These are phyloP conservation scores for Drosophila baimaii DNA, from an alignment of 1,140 invertebrate genomes.

Conservation along the genomic window DNA sequence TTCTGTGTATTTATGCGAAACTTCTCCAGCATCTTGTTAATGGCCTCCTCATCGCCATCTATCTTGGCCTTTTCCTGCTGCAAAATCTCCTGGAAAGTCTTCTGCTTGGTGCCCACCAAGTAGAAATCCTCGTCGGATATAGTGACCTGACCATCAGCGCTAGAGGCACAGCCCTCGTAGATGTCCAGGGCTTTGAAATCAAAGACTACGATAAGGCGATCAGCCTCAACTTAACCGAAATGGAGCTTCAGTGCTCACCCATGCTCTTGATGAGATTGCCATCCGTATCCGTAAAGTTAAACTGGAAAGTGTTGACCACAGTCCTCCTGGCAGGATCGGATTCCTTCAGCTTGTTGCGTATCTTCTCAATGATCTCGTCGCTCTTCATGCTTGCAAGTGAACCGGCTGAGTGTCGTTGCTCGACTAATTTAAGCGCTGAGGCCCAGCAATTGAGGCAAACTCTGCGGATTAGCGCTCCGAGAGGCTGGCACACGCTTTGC, in stretches of 20 bases:
- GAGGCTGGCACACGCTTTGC: conserved; percentile 61
- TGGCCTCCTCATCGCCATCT: conserved; percentile 71
- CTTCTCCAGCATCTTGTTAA: conserved; percentile 78
- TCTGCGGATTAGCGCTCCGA: conserved; percentile 66
- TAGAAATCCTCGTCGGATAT: conserved; percentile 79
- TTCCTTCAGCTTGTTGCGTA: conserved; percentile 78
- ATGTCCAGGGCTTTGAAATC: conserved; percentile 83
- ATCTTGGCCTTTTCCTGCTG: conserved; percentile 67
- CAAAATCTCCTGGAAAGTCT: conserved; percentile 70
- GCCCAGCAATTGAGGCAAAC: conserved; percentile 63
- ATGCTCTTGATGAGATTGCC: conserved; percentile 79
- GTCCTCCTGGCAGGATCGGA: conserved; percentile 75
- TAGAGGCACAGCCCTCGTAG: conserved; percentile 67
- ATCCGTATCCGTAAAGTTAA: conserved; percentile 78
- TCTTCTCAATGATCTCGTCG: conserved; percentile 80
- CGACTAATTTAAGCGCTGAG: conserved; percentile 57
- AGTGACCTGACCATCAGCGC: conserved; percentile 69
- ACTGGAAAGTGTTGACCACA: conserved; percentile 78
- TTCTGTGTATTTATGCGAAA: conserved; percentile 72
- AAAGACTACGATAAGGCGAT: conserved; percentile 72
- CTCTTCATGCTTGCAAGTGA: conserved; percentile 71
- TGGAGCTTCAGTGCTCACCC: conserved; percentile 52
- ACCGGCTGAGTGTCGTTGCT: conserved; percentile 50
- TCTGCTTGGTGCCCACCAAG: conserved; percentile 74
- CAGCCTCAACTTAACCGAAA: conserved; percentile 14